Evolutionary conservation across 2,888 invertebrate species (phyloP), one percentile per base, ranked within the genome.

Genomic region (Harpalus rubripes): DNA sequence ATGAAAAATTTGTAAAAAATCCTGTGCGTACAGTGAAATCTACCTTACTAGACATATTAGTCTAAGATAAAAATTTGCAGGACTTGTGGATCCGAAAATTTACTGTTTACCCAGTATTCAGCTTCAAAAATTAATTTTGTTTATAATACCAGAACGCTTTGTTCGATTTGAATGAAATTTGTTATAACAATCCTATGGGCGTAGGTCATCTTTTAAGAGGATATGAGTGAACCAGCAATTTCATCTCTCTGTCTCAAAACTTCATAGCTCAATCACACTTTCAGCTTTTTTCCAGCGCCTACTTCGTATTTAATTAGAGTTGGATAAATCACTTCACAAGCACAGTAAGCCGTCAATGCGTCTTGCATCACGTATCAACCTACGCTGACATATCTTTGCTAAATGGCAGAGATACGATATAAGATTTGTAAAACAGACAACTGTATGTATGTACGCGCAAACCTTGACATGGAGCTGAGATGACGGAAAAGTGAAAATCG

Each of bases 191-290:
- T n/a, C n/a, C n/a, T n/a, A n/a, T n/a, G n/a, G n/a, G n/a, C n/a
- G n/a, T n/a, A n/a, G n/a, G n/a, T n/a, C n/a, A n/a, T n/a, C n/a
- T n/a, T n/a, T n/a, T n/a, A n/a, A n/a, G n/a, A n/a, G n/a, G n/a
- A n/a, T n/a, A n/a, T n/a, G n/a, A n/a, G n/a, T n/a, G n/a, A n/a
- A n/a, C n/a, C n/a, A n/a, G n/a, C n/a, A n/a, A 52, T 8, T 1
- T 1, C 44, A 52, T 52, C 44, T 52, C 5, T 52, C 44, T 44
- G 44, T 52, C 44, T 8, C 44, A 52, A 52, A 52, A 0, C 44
- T 52, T 52, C 68, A 68, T 68, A 68, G 41, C 39, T 68, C 68
- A 68, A 68, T 68, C 68, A 68, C 32, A 39, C 63, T 22, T 26
- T 68, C 68, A 68, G n/a, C 41, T 68, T 41, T 41, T 68, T 68